Evolutionary conservation across 1,140 invertebrate genomes (phyloP), one percentile per base, ranked within the genome.

Genomic region (Hyposmocoma kahamanoa): DNA sequence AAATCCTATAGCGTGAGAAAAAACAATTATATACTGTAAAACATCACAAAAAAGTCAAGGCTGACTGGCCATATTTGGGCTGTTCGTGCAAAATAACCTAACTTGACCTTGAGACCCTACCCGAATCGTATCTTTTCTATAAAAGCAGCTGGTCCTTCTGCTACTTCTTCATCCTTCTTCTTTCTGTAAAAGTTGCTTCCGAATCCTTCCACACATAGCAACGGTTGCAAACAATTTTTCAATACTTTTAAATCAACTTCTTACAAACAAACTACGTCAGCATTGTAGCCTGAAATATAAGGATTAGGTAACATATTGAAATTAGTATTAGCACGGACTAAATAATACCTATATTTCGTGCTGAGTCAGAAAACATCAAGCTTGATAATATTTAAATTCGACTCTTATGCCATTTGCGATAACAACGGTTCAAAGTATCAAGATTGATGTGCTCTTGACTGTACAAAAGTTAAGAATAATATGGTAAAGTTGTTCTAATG

Each of bases 201-300:
- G 44, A 91, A 90, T 3, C 90, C 87, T 6, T 89, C 51, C 5
- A 62, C 50, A 9, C 70, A 63, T 0, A 98, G 80, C 15, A 91
- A 77, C 9, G 91, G 90, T 24, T 80, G 56, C n/a, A 97, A 86
- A 70, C 94, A 92, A 57, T 89, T 72, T 13, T 92, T 73, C 72
- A 92, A 97, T 19, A 97, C 84, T 84, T 93, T 95, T 9, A 62
- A 71, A 77, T 98, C 96, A 0, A 97, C 94, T 89, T 98, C 97
- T 91, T 98, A 97, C 10, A 98, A 83, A 67, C 96, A 98, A 26
- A 97, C 88, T 36, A 98, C 87, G 83, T 98, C 96, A 22, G 91
- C 90, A 87, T 97, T 94, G 63, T 97, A 98, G 13, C 95, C 95
- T 91, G 56, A 45, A 82, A 81, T 43, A n/a, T n/a, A n/a, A n/a